Evolutionary conservation across 2,797 vertebrate genomes (phyloP).

Genomic region (Stomatorhinus walkeri): DNA sequence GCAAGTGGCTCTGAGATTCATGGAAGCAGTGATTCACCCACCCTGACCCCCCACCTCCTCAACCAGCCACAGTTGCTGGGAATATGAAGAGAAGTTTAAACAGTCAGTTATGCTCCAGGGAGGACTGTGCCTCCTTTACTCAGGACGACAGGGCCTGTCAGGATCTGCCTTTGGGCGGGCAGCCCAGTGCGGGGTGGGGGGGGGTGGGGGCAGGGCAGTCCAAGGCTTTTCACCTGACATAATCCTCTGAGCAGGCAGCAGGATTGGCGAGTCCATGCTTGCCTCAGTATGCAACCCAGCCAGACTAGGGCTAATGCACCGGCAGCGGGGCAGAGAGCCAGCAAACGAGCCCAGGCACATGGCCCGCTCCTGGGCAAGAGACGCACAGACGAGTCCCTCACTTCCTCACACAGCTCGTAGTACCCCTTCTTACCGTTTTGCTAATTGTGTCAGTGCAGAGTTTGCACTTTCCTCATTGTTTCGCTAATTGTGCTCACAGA

Average conservation of each 20-base stretch:
- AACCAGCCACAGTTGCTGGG: background rate
- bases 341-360: conserved; percentile 69
- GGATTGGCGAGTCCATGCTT: conserved; percentile 52
- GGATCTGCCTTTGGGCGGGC: conserved; percentile 37
- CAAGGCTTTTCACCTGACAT: conserved; percentile 37
- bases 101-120: conserved; percentile 20
- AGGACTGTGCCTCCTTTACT: background rate
- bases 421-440: background rate
- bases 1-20: background rate
- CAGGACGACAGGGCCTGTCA: conserved; percentile 30
- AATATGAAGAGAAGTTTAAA: conserved; percentile 3
- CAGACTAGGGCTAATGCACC: conserved; percentile 63
- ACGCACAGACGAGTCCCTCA: conserved; percentile 17
- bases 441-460: background rate
- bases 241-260: conserved; percentile 26
- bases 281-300: conserved; percentile 64
- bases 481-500: background rate
- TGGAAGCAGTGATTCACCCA: background rate
- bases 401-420: background rate
- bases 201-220: conserved; percentile 31
- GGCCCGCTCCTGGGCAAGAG: conserved; percentile 50
- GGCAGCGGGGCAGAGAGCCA: conserved; percentile 59
- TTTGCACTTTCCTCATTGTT: background rate
- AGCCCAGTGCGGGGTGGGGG: background rate
- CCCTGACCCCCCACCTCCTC: background rate